phyloP scores from a whole-genome alignment of 2,888 invertebrate species.

The Stenodera caucasica region DNA sequence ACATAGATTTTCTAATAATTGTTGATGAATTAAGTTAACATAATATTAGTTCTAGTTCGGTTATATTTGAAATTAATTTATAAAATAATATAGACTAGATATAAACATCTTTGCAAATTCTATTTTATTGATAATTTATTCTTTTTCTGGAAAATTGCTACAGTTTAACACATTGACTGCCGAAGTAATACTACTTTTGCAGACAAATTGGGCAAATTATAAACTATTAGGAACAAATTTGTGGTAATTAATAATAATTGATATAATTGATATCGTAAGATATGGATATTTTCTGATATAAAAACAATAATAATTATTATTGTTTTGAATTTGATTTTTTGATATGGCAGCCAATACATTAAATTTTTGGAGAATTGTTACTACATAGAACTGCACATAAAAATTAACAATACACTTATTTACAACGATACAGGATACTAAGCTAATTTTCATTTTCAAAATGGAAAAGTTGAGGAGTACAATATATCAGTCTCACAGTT shows the following conservation, averaged over 20 bases:
- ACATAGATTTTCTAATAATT: neutral
- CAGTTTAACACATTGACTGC: conserved; percentile 27
- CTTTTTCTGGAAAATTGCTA: neutral
- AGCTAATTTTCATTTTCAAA: conserved; percentile 31
- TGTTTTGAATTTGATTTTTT: too few species aligned
- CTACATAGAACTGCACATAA: conserved; percentile 25
- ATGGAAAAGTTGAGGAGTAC: conserved; percentile 41
- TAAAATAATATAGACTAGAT: conserved; percentile 30
- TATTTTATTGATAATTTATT: conserved; percentile 12
- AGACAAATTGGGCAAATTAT: conserved; percentile 16
- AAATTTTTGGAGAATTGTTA: conserved; percentile 11
- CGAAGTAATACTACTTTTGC: conserved; percentile 11
- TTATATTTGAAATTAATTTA: conserved; percentile 21
- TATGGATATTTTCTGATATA: neutral
- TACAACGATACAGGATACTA: conserved; percentile 37
- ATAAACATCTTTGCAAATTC: conserved; percentile 29
- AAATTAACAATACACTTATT: conserved; percentile 36
- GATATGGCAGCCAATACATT: conserved; percentile 25
- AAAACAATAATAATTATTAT: neutral
- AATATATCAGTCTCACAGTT: conserved; percentile 49
- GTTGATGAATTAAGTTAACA: neutral
- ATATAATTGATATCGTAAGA: neutral
- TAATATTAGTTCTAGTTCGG: conserved; percentile 2
- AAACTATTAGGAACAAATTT: conserved; percentile 27
- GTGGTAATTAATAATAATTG: neutral